Base-by-base conservation (phyloP, 2,888 invertebrate genomes). In the Phyllotreta striolata region DNA sequence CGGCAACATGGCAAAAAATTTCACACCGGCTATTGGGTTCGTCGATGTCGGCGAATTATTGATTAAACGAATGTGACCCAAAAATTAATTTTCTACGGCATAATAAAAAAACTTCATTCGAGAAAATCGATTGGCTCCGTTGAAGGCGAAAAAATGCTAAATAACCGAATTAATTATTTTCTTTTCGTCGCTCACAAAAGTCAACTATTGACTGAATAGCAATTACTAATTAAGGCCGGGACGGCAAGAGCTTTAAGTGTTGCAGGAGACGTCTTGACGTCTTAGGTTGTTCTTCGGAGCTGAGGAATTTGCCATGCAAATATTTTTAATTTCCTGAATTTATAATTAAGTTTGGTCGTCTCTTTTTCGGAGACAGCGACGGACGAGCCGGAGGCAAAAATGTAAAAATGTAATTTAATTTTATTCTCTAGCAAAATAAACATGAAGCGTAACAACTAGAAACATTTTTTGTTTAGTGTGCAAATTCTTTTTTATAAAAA, bases 251-350 rank as follows among this genome's bases (percentile, higher is more conserved):
- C 14, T 47, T 5, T 13, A 47, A 54, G 24, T 40, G 14, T 54
- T 13, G 14, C 24, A 24, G 24, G 24, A 54, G 54, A 54, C 7
- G 13, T 40, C 54, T 40, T 24, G 40, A 40, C 54, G 39, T 52
- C 13, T 13, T 37, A 10, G 14, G 13, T 38, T 57, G 9, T 46
- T 38, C 57, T 47, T 57, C 38, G 4, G 35, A n/a, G 12, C 35
- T 56, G 44, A 34, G 41, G 41, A 65, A 65, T 65, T 58, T 62
- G 52, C 65, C 62, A 65, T 65, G 62, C 62, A 62, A 62, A 65
- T 57, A 62, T 54, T 65, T 64, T 65, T 65, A 58, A 62, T 65
- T 65, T 65, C 58, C 49, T 54, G 62, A 56, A 65, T 58, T 57
- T 54, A 14, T 61, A 62, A 65, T 62, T 57, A 52, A 57, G 64